These are phyloP conservation scores for Morone saxatilis DNA, from an alignment of 2,113 vertebrate species.

Conservation along the genomic window DNA sequence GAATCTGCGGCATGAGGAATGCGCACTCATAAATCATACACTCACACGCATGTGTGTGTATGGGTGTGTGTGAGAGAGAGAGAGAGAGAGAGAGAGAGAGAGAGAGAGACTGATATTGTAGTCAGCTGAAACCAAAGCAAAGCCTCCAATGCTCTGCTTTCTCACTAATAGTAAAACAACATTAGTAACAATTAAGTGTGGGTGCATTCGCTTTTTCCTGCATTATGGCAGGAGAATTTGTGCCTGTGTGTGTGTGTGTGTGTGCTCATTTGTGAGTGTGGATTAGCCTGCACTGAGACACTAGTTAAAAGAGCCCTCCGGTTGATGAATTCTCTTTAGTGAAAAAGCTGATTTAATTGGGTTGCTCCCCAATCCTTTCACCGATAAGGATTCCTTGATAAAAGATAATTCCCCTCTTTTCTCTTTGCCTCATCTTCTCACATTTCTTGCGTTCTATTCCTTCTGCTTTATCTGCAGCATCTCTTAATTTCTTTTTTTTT, in stretches of 20 bases:
- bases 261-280: slow-evolving; percentile 11
- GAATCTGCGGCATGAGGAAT: slow-evolving; percentile 34
- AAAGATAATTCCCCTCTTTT: slow-evolving; percentile 67
- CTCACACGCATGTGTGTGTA: slow-evolving; percentile 1
- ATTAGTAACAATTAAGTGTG: slow-evolving; percentile 44
- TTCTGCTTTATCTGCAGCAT: slow-evolving; percentile 44
- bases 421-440: slow-evolving; percentile 24
- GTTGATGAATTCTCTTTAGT: slow-evolving; percentile 76
- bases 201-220: neutral
- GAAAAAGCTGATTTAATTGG: slow-evolving; percentile 78
- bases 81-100: neutral
- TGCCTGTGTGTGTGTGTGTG: neutral
- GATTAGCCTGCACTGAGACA: slow-evolving; percentile 56
- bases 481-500: slow-evolving; percentile 7
- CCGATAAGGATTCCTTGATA: slow-evolving; percentile 67
- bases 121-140: slow-evolving; percentile 16
- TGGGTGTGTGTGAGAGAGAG: neutral
- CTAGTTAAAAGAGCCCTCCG: slow-evolving; percentile 69
- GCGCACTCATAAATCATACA: slow-evolving; percentile 23
- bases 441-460: slow-evolving; percentile 2
- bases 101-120: neutral
- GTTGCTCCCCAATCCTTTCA: slow-evolving; percentile 64
- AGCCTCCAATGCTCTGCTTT: neutral
- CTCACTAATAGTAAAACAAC: slow-evolving; percentile 37
- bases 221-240: neutral